Evolutionary conservation across 2,797 vertebrate species (phyloP).

Genomic region (Sebastes diploproa): DNA sequence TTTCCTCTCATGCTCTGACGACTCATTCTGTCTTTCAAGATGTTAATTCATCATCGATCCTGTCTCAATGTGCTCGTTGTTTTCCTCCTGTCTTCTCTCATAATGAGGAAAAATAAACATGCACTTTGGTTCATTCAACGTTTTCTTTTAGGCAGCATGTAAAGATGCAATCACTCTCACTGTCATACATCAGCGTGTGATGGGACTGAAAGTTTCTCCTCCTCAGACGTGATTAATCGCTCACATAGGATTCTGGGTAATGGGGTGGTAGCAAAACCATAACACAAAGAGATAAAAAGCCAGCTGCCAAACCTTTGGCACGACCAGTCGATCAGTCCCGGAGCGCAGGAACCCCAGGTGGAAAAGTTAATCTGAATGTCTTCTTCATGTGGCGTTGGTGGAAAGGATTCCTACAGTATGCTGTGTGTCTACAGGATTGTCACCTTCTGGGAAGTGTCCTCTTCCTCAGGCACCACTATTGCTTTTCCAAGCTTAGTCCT

Average conservation of each 20-base stretch:
- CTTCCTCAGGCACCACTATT: background rate
- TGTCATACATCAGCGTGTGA: background rate
- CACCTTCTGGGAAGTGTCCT: constrained; percentile 24
- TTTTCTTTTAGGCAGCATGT: constrained; percentile 44
- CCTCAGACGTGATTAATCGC: background rate
- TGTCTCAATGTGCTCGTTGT: background rate
- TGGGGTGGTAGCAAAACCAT: background rate
- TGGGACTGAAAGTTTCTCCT: constrained; percentile 15
- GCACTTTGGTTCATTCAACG: constrained; percentile 68
- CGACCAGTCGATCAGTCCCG: background rate
- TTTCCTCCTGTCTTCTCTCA: background rate
- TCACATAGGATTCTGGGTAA: constrained; percentile 12
- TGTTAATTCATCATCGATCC: background rate
- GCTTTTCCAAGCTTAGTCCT: constrained; percentile 30
- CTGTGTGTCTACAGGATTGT: constrained; percentile 36
- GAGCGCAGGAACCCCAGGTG: background rate
- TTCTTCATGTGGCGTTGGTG: constrained; percentile 49
- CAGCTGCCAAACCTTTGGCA: constrained; percentile 48
- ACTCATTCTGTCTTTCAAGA: background rate
- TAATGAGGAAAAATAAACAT: constrained; percentile 47
- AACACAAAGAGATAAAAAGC: constrained; percentile 20
- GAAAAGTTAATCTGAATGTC: constrained; percentile 8
- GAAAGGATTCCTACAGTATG: background rate
- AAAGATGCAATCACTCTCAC: constrained; percentile 20
- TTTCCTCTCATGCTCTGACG: background rate